Evolutionary conservation across 1,140 invertebrate species (phyloP).

Genomic region (Solen grandis): DNA sequence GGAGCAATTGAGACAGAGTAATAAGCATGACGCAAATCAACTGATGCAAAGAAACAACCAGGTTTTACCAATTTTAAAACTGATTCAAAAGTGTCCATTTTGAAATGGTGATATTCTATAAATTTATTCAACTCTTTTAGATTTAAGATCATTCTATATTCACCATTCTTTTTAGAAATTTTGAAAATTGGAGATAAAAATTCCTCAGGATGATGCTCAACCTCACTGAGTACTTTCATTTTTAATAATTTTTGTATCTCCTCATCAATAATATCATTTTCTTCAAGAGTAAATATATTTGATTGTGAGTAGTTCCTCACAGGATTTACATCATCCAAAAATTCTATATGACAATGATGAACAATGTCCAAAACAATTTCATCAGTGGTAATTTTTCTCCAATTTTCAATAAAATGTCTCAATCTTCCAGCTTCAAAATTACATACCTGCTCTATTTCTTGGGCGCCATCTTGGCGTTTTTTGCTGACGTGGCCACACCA

Average conservation of each 20-base stretch:
- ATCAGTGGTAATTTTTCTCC: conserved; percentile 49
- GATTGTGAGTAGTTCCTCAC: not conserved
- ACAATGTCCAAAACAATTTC: conserved; percentile 36
- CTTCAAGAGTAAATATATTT: not conserved
- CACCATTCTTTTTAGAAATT: conserved; percentile 39
- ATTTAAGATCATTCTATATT: conserved; percentile 43
- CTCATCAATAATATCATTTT: conserved; percentile 14
- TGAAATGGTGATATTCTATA: conserved; percentile 51
- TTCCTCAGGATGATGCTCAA: conserved; percentile 21
- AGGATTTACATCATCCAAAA: not conserved
- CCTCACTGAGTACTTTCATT: not conserved
- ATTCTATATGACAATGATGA: conserved; percentile 19
- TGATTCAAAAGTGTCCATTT: conserved; percentile 53
- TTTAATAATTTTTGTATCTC: conserved; percentile 32
- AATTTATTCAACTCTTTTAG: conserved; percentile 40
- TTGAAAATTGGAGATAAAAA: conserved; percentile 55
- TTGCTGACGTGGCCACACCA: not conserved
- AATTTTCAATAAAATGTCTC: conserved; percentile 28
- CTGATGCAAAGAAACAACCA: conserved; percentile 54
- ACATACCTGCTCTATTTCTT: not conserved
- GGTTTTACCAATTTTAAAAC: conserved; percentile 36
- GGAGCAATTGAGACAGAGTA: conserved; percentile 31
- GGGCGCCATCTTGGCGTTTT: not conserved
- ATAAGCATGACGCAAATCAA: conserved; percentile 58
- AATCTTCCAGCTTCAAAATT: conserved; percentile 37